These are phyloP conservation scores for Apamea epomidion DNA, from an alignment of 2,888 invertebrate genomes.

Conservation along the genomic window DNA sequence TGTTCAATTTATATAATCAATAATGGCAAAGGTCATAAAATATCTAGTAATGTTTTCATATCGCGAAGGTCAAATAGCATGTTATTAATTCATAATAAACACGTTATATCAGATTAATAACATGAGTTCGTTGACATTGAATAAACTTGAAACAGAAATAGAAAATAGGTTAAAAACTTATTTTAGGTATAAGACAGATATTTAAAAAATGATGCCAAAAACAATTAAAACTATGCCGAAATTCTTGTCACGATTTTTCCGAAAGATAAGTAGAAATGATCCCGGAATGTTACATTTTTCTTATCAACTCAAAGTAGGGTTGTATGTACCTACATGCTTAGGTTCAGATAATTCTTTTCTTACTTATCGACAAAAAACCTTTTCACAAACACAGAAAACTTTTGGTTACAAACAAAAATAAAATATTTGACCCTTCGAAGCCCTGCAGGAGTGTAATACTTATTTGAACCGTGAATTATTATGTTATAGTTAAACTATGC, in stretches of 20 bases:
- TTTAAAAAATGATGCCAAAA: neutral
- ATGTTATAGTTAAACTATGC: conserved; percentile 93
- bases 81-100: conserved; percentile 15
- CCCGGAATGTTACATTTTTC: neutral
- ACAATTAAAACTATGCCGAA: neutral
- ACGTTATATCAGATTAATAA: conserved; percentile 11
- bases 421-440: neutral
- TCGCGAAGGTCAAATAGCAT: conserved; percentile 24
- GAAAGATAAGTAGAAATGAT: neutral
- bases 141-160: conserved; percentile 1
- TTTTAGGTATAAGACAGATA: neutral
- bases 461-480: neutral
- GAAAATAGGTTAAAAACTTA: neutral
- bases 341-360: neutral
- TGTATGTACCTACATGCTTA: too few species aligned
- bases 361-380: neutral
- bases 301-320: neutral
- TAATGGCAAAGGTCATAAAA: conserved; percentile 12
- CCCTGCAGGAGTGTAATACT: neutral
- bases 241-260: neutral
- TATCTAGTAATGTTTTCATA: neutral
- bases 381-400: neutral
- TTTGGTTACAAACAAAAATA: neutral
- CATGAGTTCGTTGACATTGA: conserved; percentile 43
- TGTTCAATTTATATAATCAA: neutral